Conservation (phyloP, 53 echinoderm and acorn worm genomes). For the Echinometra lucunter region DNA sequence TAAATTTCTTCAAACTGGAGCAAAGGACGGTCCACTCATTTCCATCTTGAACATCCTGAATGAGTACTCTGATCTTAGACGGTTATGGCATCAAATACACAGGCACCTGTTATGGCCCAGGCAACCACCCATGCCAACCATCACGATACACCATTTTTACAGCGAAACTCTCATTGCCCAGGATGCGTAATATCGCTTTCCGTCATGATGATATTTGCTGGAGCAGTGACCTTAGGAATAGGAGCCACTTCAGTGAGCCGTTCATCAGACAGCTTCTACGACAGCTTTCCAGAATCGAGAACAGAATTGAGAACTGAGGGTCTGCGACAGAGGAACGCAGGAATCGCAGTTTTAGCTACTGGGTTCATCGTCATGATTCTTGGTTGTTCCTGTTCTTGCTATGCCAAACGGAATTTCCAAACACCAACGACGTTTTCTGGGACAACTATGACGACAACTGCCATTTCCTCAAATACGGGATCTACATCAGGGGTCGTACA, state of each 20-base stretch:
- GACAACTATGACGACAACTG: background rate
- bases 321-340: background rate
- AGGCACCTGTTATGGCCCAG: background rate
- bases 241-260: background rate
- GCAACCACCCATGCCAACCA: background rate
- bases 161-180: background rate
- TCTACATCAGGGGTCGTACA: background rate
- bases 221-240: background rate
- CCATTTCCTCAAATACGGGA: background rate
- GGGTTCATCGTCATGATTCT: background rate
- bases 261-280: background rate
- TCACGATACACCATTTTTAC: background rate
- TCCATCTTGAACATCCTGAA: no score
- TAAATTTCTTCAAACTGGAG: no score
- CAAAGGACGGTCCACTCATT: no score
- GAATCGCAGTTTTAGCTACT: background rate
- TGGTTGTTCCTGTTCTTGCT: background rate
- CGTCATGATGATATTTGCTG: background rate
- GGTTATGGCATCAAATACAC: no score
- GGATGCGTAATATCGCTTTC: background rate
- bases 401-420: background rate
- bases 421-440: background rate
- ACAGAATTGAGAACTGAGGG: no score
- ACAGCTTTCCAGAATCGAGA: background rate
- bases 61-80: no score